Evolutionary conservation across 1,140 invertebrate species (phyloP), one percentile per base, ranked within the genome.

Genomic region (Pseudomyrmex concolor): DNA sequence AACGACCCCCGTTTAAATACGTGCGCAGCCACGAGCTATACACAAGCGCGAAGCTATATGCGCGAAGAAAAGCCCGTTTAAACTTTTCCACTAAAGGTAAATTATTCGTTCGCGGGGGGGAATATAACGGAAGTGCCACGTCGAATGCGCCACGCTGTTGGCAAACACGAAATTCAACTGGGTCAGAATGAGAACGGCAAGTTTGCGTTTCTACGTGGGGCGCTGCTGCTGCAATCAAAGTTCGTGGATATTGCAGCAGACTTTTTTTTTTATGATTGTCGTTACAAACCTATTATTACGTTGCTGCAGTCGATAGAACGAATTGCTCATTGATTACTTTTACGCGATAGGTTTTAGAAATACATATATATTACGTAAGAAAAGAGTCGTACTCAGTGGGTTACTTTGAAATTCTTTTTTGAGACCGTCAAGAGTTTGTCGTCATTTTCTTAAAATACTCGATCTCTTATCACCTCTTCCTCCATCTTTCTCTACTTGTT

Each of bases 101-200:
- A 82, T 67, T 71, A 76, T 66, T 63, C 66, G 76, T 12, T 51
- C n/a, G 25, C 19, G 34, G 4, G 48, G 48, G 4, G 48, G 71
- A 59, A 15, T 45, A 67, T 66, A 55, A 19, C 73, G 64, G 64
- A 70, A 78, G 51, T 13, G 43, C 34, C 54, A 43, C 54, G 45
- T 25, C 17, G 54, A 60, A 71, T 50, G 50, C 19, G 15, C 15
- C 45, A 12, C 48, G n/a, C 22, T 72, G 68, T 84, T 71, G 84
- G 83, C 84, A 50, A 66, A 84, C 74, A 51, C 34, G 50, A 54
- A 17, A 82, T 66, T 72, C 70, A 88, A 88, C 83, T 88, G 62
- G 86, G 86, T 88, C 86, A 71, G 81, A 73, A 87, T 84, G 80
- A 77, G 74, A 85, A 57, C 19, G 62, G 17, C 54, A 19, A 48